Evolutionary conservation across 2,797 vertebrate genomes (phyloP).

Genomic region (Sebastes paucispinis): DNA sequence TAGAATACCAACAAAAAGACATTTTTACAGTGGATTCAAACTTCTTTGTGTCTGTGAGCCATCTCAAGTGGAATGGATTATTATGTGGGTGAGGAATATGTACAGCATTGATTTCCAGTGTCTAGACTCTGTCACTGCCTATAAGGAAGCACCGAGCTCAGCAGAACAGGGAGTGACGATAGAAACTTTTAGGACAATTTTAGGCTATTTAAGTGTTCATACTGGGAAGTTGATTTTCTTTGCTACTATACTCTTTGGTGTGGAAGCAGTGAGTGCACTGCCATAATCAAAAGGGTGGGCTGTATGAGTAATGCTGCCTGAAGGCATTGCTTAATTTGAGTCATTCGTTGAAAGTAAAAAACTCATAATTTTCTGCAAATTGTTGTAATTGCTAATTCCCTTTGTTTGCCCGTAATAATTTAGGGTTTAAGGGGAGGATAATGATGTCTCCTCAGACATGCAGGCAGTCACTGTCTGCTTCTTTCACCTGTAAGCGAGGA

Average conservation of each 20-base stretch:
- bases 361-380: neutral
- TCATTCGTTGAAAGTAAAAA: neutral
- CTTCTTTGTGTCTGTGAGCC: neutral
- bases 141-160: neutral
- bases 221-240: too few species aligned
- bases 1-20: neutral
- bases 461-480: neutral
- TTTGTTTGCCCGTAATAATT: neutral
- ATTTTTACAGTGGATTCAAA: neutral
- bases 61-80: neutral
- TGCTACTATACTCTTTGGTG: neutral
- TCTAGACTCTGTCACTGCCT: neutral
- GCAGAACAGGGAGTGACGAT: neutral
- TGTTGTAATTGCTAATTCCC: neutral
- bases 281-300: neutral
- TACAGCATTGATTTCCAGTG: neutral
- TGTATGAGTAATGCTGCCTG: neutral
- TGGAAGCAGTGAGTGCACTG: neutral
- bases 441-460: neutral
- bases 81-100: neutral
- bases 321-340: neutral
- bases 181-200: too few species aligned
- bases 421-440: neutral
- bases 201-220: too few species aligned
- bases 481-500: neutral